Conservation (phyloP, 2,888 invertebrate genomes). For the Stegana nigrithorax region DNA sequence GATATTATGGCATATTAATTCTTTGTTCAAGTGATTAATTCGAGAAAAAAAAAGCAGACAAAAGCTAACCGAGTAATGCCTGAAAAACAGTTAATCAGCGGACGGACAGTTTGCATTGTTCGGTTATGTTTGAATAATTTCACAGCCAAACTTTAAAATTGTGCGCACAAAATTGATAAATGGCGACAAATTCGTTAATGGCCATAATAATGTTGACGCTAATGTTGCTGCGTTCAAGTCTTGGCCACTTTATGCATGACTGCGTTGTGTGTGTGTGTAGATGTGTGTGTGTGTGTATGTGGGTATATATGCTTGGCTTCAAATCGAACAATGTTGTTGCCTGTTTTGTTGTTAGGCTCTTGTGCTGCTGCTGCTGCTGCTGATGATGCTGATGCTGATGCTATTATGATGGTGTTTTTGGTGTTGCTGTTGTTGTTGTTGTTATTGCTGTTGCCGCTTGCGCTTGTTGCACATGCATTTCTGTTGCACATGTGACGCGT, state of each 20-base stretch:
- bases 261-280: not conserved
- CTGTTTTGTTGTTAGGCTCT: too few species aligned
- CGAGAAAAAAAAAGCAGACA: too few species aligned
- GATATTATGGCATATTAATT: too few species aligned
- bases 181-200: constrained; percentile 10
- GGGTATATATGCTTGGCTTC: too few species aligned
- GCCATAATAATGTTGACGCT: not conserved
- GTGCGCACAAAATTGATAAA: constrained; percentile 1
- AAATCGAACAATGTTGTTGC: too few species aligned
- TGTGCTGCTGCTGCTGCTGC: too few species aligned
- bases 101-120: too few species aligned
- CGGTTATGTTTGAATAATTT: too few species aligned
- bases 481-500: constrained; percentile 46
- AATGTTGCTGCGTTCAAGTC: not conserved
- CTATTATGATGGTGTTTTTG: not conserved
- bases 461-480: constrained; percentile 14
- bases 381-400: constrained; percentile 5
- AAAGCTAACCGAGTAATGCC: too few species aligned
- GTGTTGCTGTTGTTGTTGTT: not conserved
- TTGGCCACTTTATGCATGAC: not conserved
- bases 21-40: too few species aligned
- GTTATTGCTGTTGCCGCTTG: too few species aligned
- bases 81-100: too few species aligned
- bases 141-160: not conserved
- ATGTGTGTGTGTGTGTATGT: not conserved